These are phyloP conservation scores for Steinernema feltiae DNA, from an alignment of 1,140 invertebrate genomes.

Conservation along the genomic window DNA sequence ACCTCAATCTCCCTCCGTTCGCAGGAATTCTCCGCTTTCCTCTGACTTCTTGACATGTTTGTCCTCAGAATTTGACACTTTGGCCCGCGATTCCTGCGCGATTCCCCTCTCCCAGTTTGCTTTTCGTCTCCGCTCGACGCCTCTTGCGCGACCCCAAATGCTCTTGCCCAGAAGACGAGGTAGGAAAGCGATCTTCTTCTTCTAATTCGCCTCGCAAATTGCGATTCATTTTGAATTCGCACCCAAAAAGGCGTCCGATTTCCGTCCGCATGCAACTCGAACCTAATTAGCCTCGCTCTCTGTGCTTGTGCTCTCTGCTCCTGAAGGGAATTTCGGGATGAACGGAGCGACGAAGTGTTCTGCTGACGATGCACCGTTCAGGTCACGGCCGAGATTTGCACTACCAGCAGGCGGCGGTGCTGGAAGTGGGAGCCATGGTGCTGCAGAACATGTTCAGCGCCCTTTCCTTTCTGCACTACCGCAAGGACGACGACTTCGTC, in stretches of 20 bases:
- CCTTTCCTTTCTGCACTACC: constrained; percentile 52
- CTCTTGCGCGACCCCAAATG: constrained; percentile 12
- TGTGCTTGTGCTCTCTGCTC: not conserved
- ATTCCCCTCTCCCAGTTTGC: not conserved
- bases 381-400: constrained; percentile 54
- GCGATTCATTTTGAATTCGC: too few relatives aligned
- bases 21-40: not conserved
- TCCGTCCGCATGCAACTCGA: not conserved
- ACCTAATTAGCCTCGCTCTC: not conserved
- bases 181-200: not conserved
- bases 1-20: not conserved
- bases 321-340: not conserved
- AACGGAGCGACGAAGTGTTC: not conserved
- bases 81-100: not conserved
- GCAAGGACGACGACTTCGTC: constrained; percentile 63
- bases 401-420: constrained; percentile 52
- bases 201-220: too few relatives aligned
- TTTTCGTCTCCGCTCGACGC: not conserved
- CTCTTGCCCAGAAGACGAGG: constrained; percentile 6
- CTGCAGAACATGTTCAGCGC: constrained; percentile 57
- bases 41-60: not conserved
- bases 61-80: constrained; percentile 13
- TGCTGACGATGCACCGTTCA: constrained; percentile 29
- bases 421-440: constrained; percentile 58
- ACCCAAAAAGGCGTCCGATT: not conserved